These are phyloP conservation scores for Cochlearius cochlearius DNA, from an alignment of 2,113 vertebrate genomes.

Conservation along the genomic window DNA sequence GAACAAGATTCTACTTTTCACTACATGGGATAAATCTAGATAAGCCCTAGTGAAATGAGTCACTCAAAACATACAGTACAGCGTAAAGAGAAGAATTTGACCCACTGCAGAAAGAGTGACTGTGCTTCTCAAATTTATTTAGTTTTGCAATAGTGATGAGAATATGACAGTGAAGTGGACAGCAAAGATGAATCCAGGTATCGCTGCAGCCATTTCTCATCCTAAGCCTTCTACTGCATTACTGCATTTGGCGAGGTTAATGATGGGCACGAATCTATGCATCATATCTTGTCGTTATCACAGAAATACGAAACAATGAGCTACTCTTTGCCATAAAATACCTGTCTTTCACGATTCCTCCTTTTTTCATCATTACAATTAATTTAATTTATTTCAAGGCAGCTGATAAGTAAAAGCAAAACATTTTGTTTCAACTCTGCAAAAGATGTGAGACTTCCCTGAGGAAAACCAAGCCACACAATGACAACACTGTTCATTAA, in stretches of 20 bases:
- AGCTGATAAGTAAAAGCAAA: neutral
- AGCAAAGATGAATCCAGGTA: neutral
- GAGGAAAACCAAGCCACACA: neutral
- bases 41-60: neutral
- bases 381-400: neutral
- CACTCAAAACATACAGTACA: neutral
- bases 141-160: neutral
- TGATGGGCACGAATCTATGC: rapidly evolving
- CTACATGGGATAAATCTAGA: neutral
- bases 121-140: neutral
- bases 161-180: neutral
- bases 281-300: neutral
- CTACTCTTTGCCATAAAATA: neutral
- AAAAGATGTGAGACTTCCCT: neutral
- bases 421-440: neutral
- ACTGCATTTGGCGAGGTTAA: neutral
- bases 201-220: neutral
- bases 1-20: neutral
- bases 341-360: neutral
- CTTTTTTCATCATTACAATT: neutral
- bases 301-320: neutral
- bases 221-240: neutral
- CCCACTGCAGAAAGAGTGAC: neutral
- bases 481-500: neutral
- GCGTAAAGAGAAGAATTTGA: neutral